Evolutionary conservation across 2,113 vertebrate genomes (phyloP), one percentile per base, ranked within the genome.

Genomic region (Egretta garzetta): DNA sequence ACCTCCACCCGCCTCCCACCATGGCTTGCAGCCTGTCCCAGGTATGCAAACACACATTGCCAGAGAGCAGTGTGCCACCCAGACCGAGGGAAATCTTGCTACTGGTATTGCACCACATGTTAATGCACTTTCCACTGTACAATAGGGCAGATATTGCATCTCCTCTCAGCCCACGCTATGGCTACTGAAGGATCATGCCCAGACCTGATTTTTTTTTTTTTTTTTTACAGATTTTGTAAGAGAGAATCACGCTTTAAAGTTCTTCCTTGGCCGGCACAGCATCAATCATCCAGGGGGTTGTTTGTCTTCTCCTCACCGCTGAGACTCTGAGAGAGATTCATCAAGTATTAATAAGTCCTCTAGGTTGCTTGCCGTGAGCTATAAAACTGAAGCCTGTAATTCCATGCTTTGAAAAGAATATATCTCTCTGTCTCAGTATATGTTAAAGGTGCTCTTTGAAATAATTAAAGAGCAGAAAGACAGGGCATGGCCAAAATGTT

Each of bases 281-380:
- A 93, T 95, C 94, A 95, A 53, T 96, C 91, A 96, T 80, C 77
- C 35, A 76, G 53, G 1, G 8, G 14, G 66, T 70, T 97, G 91
- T 94, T 97, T 94, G 43, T 79, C 89, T 93, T 92, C 86, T 80
- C 72, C 75, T 91, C 80, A 66, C 76, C 0, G 1, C 84, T 91
- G 76, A 94, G 88, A 89, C 4, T 0, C 16, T 75, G 80, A 91
- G 84, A 92, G 50, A 66, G 70, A 96, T 96, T 97, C 94, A 97
- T 93, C 77, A 97, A 96, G 80, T 91, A 96, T 95, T 95, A 95
- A 96, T 96, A 92, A 96, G 43, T 59, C 76, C 58, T 95, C 86
- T 53, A 85, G 70, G 53, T 53, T 89, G 77, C 86, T 83, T 95
- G 86, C 86, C 0, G 2, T 85, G 89, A 91, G 89, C 91, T 88